Evolutionary conservation across 2,797 vertebrate genomes (phyloP), one percentile per base, ranked within the genome.

Genomic region (Kryptopterus vitreolus): DNA sequence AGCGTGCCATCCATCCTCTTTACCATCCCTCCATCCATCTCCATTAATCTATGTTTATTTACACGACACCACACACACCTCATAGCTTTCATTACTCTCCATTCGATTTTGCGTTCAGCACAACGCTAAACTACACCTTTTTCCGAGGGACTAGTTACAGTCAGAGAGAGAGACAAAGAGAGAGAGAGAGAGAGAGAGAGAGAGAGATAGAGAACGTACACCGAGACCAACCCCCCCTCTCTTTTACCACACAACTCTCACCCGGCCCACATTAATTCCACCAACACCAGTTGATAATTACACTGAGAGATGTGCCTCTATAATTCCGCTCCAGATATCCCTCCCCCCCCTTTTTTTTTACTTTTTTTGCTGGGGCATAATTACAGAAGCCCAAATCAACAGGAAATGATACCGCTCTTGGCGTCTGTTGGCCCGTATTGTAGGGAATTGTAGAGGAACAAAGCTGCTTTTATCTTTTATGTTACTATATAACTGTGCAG

Each of bases 301-400:
- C 70, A 66, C 58, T 46, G 74, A 80, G 70, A 65, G 59, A 68
- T 48, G 65, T 77, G 57, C 52, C 78, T 82, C 66, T 73, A 33
- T 20, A 26, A 58, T 78, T 83, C 80, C 43, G 62, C 62, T 58
- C 35, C n/a, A n/a, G n/a, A n/a, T n/a, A n/a, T n/a, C n/a, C n/a
- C n/a, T n/a, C n/a, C n/a, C n/a, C n/a, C n/a, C n/a, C n/a, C n/a
- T n/a, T n/a, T n/a, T n/a, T n/a, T n/a, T n/a, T n/a, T n/a, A n/a
- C n/a, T n/a, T n/a, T n/a, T 85, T 82, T 72, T 77, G 79, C 81
- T 63, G 53, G 78, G 43, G 53, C 71, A 68, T 83, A 85, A 83
- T 85, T 81, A 85, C 76, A 59, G 55, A 52, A 65, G 58, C 65
- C 81, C 70, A 57, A 76, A 63, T 75, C 78, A 83, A 79, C 83